These are phyloP conservation scores for Trogon surrucura DNA, from an alignment of 2,113 vertebrate genomes.

Conservation along the genomic window DNA sequence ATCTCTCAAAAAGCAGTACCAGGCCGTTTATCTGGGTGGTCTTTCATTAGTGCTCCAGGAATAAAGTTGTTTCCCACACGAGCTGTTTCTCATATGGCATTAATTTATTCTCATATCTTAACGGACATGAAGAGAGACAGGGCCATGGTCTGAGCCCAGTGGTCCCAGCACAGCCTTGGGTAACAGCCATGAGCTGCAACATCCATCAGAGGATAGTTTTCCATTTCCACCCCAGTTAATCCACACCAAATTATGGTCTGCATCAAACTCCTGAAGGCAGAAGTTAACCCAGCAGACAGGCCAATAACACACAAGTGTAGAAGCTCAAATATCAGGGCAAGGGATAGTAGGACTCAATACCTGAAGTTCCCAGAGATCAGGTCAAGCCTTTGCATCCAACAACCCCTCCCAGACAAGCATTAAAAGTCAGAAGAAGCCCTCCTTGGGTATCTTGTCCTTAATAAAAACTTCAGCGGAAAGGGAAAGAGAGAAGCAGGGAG, in stretches of 20 bases:
- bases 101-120: background rate
- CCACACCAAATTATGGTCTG: background rate
- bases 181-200: background rate
- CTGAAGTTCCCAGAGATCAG: background rate
- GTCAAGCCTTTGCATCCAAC: background rate
- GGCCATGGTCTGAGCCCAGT: background rate
- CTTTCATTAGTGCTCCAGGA: background rate
- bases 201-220: too few relatives aligned
- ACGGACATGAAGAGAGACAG: background rate
- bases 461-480: background rate
- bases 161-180: accelerated
- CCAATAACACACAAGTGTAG: background rate
- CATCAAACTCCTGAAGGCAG: background rate
- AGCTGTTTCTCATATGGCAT: background rate
- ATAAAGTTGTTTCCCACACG: background rate
- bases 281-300: background rate
- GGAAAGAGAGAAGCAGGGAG: background rate
- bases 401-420: background rate
- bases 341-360: background rate
- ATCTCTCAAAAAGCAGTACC: background rate
- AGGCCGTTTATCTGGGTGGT: background rate
- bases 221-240: background rate
- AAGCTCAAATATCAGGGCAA: background rate
- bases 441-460: background rate
- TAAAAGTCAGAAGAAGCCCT: background rate